phyloP scores from a whole-genome alignment of 2,797 vertebrate species.

The Sebastes cheni region DNA sequence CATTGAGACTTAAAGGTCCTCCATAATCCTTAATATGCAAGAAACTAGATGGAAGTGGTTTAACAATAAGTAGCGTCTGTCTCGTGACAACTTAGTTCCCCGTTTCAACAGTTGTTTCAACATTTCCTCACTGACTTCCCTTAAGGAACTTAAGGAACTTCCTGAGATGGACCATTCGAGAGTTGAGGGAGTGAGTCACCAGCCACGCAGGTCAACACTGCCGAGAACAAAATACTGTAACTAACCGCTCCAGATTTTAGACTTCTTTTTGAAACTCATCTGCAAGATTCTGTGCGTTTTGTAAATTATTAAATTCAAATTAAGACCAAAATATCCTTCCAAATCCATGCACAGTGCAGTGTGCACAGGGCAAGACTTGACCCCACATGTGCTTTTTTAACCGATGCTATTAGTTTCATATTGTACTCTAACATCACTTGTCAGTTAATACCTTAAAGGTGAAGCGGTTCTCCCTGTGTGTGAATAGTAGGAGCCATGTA shows the following conservation, averaged over 20 bases:
- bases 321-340: neutral
- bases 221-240: neutral
- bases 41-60: neutral
- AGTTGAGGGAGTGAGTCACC: conserved; percentile 4
- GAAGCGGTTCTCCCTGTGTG: neutral
- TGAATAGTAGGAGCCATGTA: neutral
- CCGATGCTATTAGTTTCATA: neutral
- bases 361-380: neutral
- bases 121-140: conserved; percentile 33
- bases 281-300: neutral
- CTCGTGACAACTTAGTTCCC: conserved; percentile 23
- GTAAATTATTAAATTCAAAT: neutral
- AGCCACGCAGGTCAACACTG: neutral
- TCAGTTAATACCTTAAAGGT: neutral
- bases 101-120: conserved; percentile 10
- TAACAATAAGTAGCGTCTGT: neutral
- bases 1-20: neutral
- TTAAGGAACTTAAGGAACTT: conserved; percentile 1
- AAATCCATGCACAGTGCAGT: neutral
- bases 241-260: neutral
- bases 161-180: neutral
- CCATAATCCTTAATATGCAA: neutral
- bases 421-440: neutral
- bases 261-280: neutral
- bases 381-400: neutral